These are phyloP conservation scores for Trypoxylus dichotomus DNA, from an alignment of 1,140 invertebrate genomes.

Conservation along the genomic window DNA sequence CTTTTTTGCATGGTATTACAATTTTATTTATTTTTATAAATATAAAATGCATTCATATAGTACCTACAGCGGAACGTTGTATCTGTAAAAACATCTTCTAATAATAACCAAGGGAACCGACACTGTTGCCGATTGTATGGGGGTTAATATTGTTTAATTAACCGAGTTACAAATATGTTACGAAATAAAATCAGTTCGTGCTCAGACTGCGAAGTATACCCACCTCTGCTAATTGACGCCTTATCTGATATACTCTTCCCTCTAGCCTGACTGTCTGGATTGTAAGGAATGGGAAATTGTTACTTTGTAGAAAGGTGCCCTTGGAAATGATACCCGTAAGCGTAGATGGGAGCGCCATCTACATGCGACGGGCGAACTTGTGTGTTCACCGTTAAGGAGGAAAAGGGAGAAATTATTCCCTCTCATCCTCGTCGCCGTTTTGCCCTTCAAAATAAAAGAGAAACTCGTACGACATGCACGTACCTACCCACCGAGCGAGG, in stretches of 20 bases:
- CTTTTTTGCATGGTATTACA: too few species aligned
- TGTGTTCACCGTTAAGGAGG: not conserved
- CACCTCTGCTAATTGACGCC: slow-evolving; percentile 13
- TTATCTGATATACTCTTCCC: slow-evolving; percentile 11
- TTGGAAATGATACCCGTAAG: not conserved
- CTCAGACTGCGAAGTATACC: not conserved
- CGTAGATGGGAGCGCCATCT: not conserved
- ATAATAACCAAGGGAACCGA: not conserved
- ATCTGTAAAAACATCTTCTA: not conserved
- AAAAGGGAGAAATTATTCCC: not conserved
- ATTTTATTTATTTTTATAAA: too few species aligned
- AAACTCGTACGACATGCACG: not conserved
- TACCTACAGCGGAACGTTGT: too few species aligned
- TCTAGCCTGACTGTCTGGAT: not conserved
- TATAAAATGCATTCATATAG: too few species aligned
- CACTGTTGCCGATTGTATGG: not conserved
- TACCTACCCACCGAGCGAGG: not conserved
- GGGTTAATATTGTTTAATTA: slow-evolving; percentile 26
- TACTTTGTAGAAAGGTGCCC: not conserved
- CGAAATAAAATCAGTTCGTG: slow-evolving; percentile 26
- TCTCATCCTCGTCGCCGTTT: not conserved
- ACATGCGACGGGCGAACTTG: not conserved
- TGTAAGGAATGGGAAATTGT: not conserved
- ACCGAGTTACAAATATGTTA: slow-evolving; percentile 29
- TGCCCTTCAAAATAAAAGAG: not conserved